Evolutionary conservation across 2,797 vertebrate species (phyloP).

Genomic region (Saxicola maurus): DNA sequence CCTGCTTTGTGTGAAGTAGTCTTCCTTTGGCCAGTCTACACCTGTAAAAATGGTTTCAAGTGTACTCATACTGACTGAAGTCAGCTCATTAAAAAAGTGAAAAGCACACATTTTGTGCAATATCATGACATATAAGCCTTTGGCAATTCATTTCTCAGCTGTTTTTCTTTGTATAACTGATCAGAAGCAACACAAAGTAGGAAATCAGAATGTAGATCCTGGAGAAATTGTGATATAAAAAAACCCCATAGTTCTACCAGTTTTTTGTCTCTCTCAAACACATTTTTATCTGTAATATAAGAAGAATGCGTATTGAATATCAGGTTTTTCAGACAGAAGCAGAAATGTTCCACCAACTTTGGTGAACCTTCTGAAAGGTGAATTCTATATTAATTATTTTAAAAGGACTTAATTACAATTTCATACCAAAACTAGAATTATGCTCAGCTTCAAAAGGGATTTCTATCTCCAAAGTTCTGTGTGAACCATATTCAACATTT

Average conservation of each 20-base stretch:
- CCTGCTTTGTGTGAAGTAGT: neutral
- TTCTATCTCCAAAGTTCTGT: neutral
- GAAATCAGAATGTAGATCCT: neutral
- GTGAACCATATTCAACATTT: neutral
- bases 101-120: neutral
- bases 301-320: neutral
- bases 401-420: neutral
- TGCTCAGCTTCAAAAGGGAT: neutral
- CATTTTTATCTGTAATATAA: neutral
- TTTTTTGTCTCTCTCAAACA: neutral
- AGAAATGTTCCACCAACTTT: neutral
- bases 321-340: neutral
- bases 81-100: neutral
- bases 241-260: rapidly evolving
- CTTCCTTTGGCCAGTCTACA: neutral
- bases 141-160: neutral
- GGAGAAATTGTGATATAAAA: neutral
- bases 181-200: neutral
- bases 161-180: neutral
- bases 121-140: neutral
- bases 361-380: neutral
- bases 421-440: neutral
- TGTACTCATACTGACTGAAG: neutral
- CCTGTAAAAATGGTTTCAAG: neutral
- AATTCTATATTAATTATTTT: neutral